phyloP scores from a whole-genome alignment of 2,888 invertebrate genomes.

The Thumatha senex region DNA sequence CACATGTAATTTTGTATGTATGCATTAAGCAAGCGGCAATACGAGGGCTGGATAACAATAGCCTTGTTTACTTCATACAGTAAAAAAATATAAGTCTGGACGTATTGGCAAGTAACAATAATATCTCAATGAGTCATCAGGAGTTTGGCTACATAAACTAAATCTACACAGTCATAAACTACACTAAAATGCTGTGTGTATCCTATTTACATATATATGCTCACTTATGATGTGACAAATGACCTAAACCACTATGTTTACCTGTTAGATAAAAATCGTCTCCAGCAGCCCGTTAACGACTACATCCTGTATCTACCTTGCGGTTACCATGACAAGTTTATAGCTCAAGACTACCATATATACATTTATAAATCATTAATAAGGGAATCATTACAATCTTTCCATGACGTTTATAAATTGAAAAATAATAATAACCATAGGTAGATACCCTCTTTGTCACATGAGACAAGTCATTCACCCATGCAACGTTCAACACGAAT shows the following conservation, averaged over 20 bases:
- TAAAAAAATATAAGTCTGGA: no score
- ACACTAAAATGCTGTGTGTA: conserved; percentile 7
- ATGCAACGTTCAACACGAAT: conserved; percentile 27
- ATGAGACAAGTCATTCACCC: conserved; percentile 41
- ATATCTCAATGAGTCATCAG: not conserved
- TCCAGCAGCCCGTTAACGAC: conserved; percentile 30
- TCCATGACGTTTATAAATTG: conserved; percentile 36
- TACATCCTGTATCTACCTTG: conserved; percentile 38
- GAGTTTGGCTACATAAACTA: not conserved
- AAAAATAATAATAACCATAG: conserved; percentile 44
- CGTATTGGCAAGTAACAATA: not conserved
- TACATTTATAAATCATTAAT: conserved; percentile 41
- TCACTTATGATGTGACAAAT: conserved; percentile 10
- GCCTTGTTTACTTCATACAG: no score
- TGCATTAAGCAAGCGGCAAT: no score
- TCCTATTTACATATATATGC: conserved; percentile 23
- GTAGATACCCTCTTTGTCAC: conserved; percentile 41
- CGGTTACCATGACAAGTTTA: conserved; percentile 20
- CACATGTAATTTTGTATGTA: no score
- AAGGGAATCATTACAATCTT: conserved; percentile 45
- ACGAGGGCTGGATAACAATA: no score
- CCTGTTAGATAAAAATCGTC: conserved; percentile 39
- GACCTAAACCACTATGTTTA: conserved; percentile 23
- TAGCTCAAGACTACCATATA: conserved; percentile 16
- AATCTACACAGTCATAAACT: conserved; percentile 3